Conservation (phyloP, 2,797 vertebrate genomes). For the Macropodus opercularis region DNA sequence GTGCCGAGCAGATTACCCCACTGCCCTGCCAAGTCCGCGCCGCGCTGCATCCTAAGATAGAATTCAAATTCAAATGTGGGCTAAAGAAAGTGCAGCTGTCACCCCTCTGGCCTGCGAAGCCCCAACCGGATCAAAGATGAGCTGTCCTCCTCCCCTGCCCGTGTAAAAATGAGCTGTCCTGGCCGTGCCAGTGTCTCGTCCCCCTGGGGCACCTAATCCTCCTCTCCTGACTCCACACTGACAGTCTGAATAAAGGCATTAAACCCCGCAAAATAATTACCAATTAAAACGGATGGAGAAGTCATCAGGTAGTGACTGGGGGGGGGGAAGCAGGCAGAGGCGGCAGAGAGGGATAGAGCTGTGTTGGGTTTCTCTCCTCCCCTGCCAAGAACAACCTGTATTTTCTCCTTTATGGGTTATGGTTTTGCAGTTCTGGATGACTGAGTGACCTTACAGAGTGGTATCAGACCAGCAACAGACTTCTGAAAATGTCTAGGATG, state of each 20-base stretch:
- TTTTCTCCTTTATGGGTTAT: slow-evolving; percentile 80
- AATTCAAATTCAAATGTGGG: slow-evolving; percentile 93
- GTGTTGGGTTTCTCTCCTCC: slow-evolving; percentile 67
- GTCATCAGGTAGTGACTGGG: slow-evolving; percentile 81
- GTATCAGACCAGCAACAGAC: slow-evolving; percentile 80
- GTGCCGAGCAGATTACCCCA: slow-evolving; percentile 89
- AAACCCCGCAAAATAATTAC: slow-evolving; percentile 87
- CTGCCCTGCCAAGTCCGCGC: slow-evolving; percentile 89
- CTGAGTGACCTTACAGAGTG: slow-evolving; percentile 78
- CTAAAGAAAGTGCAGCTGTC: slow-evolving; percentile 91
- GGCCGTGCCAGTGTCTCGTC: slow-evolving; percentile 89
- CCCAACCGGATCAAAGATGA: slow-evolving; percentile 91
- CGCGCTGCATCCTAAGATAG: slow-evolving; percentile 88
- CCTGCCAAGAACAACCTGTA: slow-evolving; percentile 82
- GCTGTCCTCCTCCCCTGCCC: slow-evolving; percentile 87
- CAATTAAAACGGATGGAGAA: slow-evolving; percentile 84
- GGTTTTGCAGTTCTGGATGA: slow-evolving; percentile 79
- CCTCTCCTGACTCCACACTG: slow-evolving; percentile 86
- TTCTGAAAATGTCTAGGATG: slow-evolving; percentile 72
- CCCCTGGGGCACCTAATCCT: slow-evolving; percentile 87
- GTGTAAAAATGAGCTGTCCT: slow-evolving; percentile 88
- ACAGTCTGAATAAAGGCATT: slow-evolving; percentile 87
- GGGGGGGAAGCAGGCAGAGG: slow-evolving; percentile 62
- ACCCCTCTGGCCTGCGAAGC: slow-evolving; percentile 89
- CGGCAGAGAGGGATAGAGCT: slow-evolving; percentile 66